Evolutionary conservation across 2,888 invertebrate genomes (phyloP).

Genomic region (Masnerella sp.): DNA sequence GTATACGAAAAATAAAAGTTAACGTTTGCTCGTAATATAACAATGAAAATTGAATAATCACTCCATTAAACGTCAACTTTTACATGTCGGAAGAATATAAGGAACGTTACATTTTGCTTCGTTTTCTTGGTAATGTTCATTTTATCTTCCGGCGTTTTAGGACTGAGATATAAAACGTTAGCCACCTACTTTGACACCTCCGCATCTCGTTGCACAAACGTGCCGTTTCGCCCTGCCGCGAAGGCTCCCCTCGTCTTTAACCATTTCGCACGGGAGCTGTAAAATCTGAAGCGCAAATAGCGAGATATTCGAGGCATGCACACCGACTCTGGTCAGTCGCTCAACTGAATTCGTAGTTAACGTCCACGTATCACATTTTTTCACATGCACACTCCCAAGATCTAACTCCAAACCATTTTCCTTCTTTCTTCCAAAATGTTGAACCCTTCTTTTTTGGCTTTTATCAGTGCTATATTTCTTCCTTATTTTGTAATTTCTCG

Average conservation of each 20-base stretch:
- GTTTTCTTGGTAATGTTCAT: slow-evolving; percentile 61
- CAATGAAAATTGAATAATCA: slow-evolving; percentile 34
- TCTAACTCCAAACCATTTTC: too few species aligned
- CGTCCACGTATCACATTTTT: slow-evolving; percentile 57
- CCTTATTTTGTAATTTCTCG: too few species aligned
- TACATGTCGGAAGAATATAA: slow-evolving; percentile 43
- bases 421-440: too few species aligned
- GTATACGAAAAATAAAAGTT: slow-evolving; percentile 5
- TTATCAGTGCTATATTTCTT: too few species aligned
- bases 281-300: slow-evolving; percentile 70
- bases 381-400: too few species aligned
- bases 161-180: slow-evolving; percentile 71
- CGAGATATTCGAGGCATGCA: slow-evolving; percentile 69
- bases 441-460: too few species aligned
- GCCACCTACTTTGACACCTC: slow-evolving; percentile 60
- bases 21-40: background rate
- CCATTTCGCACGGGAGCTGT: slow-evolving; percentile 68
- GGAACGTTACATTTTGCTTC: slow-evolving; percentile 38
- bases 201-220: slow-evolving; percentile 63
- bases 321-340: slow-evolving; percentile 53
- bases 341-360: slow-evolving; percentile 66
- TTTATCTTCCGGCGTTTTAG: slow-evolving; percentile 71
- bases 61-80: slow-evolving; percentile 15
- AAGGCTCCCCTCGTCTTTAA: slow-evolving; percentile 23
- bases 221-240: slow-evolving; percentile 66